Conservation (phyloP, 2,113 vertebrate species). For the Leucopsar rothschildi region DNA sequence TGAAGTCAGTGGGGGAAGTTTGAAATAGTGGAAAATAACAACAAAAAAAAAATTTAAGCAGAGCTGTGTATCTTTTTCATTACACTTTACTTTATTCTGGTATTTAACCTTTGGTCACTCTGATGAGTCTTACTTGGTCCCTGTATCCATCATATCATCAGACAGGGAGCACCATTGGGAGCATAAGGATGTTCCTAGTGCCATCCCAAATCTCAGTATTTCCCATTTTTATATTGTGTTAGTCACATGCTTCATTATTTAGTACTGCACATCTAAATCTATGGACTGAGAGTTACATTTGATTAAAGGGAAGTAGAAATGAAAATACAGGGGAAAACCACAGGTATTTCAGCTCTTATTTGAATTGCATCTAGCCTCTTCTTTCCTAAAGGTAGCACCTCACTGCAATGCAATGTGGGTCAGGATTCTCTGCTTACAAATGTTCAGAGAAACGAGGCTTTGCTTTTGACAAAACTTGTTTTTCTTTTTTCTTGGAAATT, state of each 20-base stretch:
- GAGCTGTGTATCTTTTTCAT: neutral
- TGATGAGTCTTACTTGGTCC: neutral
- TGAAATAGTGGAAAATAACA: neutral
- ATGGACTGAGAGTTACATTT: neutral
- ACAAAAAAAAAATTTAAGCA: neutral
- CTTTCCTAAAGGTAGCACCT: neutral
- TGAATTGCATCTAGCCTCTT: neutral
- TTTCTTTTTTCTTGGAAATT: neutral
- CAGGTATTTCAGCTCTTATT: neutral
- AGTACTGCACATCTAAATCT: neutral
- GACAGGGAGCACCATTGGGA: neutral
- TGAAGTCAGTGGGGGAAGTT: neutral
- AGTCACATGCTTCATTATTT: neutral
- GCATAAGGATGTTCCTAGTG: neutral
- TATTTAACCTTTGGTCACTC: neutral
- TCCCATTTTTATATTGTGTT: neutral
- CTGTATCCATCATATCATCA: neutral
- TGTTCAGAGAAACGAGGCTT: neutral
- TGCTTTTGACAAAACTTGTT: rapidly evolving
- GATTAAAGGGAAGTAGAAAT: neutral
- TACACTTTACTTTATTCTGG: neutral
- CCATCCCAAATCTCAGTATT: neutral
- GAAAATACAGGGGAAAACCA: neutral
- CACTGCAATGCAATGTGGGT: neutral
- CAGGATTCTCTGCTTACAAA: neutral